Evolutionary conservation across 2,888 invertebrate genomes (phyloP), one percentile per base, ranked within the genome.

Genomic region (Cyrtodaria siliqua): DNA sequence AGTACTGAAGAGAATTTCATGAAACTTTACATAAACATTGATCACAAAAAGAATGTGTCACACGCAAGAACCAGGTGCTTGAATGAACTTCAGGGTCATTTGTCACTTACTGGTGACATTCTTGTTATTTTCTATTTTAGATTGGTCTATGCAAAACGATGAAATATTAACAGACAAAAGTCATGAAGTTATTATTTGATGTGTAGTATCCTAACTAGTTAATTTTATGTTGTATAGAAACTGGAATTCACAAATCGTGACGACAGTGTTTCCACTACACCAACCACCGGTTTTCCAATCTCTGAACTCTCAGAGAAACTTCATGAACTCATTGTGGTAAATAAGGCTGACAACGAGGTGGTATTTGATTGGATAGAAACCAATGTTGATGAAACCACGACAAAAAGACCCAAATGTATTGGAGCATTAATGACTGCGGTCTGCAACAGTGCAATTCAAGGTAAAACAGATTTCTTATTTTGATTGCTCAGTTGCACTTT

Each of bases 391-490:
- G 95, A 80, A 93, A 94, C 77, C 93, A 95, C 14, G 94, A 94
- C 86, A 94, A 87, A 88, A 68, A 80, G 96, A 69, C 95, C 95
- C 76, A 94, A 95, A 92, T 97, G 97, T 92, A 95, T 96, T 91
- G 95, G 96, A 89, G 94, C 95, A 68, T 94, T 97, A 84, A 95
- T 95, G 87, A 96, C 96, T 85, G 95, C 96, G 33, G 95, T 96
- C 80, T 95, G 96, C 90, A 95, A 95, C 90, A 94, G 95, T 92
- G 95, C 95, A 14, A 94, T 96, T 62, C 86, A 80, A 78, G 95
- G 95, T 93, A 94, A 94, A n/a, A n/a, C n/a, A n/a, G n/a, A n/a
- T n/a, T n/a, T n/a, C n/a, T n/a, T n/a, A n/a, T n/a, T n/a, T n/a
- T n/a, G n/a, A n/a, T n/a, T n/a, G n/a, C n/a, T n/a, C n/a, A n/a